Conservation (phyloP, 1,140 invertebrate species). For the Drosophila arawakana region DNA sequence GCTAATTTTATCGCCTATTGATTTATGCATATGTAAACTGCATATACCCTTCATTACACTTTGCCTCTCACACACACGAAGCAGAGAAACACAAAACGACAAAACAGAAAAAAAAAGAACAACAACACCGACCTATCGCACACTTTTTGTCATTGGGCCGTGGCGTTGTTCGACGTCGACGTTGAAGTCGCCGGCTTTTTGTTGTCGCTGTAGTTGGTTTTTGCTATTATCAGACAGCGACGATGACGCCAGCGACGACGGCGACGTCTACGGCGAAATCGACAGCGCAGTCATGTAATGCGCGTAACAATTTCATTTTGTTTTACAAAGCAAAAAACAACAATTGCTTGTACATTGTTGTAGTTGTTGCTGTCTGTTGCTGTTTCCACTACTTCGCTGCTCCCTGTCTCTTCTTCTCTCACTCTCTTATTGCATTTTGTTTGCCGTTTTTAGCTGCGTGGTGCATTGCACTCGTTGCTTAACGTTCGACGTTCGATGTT, state of each 20-base stretch:
- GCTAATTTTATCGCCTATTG: too few relatives aligned
- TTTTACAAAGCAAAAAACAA: conserved; percentile 57
- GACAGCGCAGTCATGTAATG: conserved; percentile 49
- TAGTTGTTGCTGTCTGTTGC: conserved; percentile 41
- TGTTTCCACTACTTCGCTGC: background rate
- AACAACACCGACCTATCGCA: conserved; percentile 74
- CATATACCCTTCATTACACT: conserved; percentile 1
- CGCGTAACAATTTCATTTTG: conserved; percentile 68
- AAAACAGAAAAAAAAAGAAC: conserved; percentile 5
- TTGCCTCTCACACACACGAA: background rate
- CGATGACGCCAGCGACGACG: background rate
- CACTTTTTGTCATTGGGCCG: conserved; percentile 75
- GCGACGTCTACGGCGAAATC: background rate
- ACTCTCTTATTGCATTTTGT: conserved; percentile 33
- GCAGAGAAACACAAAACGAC: conserved; percentile 2
- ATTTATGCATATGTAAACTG: background rate
- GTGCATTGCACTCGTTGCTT: conserved; percentile 70
- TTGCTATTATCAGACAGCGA: conserved; percentile 64
- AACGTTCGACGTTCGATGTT: conserved; percentile 26
- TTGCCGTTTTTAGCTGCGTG: conserved; percentile 46
- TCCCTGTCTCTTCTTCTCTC: conserved; percentile 32
- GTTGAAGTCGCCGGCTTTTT: conserved; percentile 27
- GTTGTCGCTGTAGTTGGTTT: conserved; percentile 14
- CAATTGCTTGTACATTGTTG: conserved; percentile 26
- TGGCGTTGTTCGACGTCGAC: conserved; percentile 46